Evolutionary conservation across 2,797 vertebrate genomes (phyloP).

Genomic region (Anguilla pacifica): DNA sequence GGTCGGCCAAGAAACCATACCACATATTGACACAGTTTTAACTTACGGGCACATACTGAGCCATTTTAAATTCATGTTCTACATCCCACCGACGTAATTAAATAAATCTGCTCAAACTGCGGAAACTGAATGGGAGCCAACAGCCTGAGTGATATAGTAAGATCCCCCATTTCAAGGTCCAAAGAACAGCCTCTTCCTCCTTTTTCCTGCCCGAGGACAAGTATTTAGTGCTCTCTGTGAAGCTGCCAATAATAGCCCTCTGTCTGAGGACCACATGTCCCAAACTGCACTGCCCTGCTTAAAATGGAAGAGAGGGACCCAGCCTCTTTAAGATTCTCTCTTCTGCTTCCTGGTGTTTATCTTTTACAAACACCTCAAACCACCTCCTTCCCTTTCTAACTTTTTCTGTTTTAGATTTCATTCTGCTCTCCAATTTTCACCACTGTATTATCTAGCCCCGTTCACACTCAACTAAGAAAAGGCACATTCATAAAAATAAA

Average conservation of each 20-base stretch:
- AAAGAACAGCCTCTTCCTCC: background rate
- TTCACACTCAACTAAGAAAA: background rate
- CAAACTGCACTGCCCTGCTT: background rate
- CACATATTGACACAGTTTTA: background rate
- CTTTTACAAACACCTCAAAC: background rate
- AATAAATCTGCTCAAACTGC: background rate
- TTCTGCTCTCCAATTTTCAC: background rate
- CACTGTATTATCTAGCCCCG: background rate
- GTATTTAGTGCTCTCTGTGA: background rate
- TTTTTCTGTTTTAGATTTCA: background rate
- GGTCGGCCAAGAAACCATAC: background rate
- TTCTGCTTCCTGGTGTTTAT: background rate
- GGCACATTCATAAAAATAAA: background rate
- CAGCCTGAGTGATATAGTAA: background rate
- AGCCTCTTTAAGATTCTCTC: background rate
- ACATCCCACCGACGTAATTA: background rate
- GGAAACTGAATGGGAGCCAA: background rate
- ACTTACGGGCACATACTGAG: background rate
- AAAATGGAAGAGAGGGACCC: background rate
- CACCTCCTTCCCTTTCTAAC: background rate
- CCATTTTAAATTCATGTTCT: background rate
- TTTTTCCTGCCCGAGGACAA: constrained; percentile 1
- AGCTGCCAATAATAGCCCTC: background rate
- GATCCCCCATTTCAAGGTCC: background rate
- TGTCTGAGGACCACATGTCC: background rate